Evolutionary conservation across 2,888 invertebrate genomes (phyloP), one percentile per base, ranked within the genome.

Genomic region (Neoascia interrupta): DNA sequence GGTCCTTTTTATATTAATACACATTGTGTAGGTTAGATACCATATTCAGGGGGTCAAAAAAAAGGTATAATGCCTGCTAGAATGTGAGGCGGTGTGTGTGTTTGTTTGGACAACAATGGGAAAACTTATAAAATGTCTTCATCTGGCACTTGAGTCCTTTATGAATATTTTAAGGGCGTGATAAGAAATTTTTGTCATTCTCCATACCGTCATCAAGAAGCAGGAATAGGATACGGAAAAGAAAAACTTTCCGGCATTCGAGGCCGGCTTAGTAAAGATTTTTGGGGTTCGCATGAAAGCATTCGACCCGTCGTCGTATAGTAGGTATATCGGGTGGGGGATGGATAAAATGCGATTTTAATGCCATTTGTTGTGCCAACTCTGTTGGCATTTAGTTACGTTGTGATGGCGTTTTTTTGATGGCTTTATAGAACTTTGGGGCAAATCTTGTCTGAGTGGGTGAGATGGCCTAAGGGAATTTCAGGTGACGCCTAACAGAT

Each of bases 111-210:
- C 45, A 70, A 70, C 53, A 76, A 76, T 60, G 26, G 45, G 26
- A 34, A 54, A 53, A 70, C 70, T 76, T 66, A 54, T 60, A 70
- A 70, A 76, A 76, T 53, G 64, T 70, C 70, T 76, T 76, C 70
- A 76, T 76, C 64, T 70, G 58, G 37, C 53, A 60, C 64, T 64
- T 66, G 60, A 70, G 76, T 76, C 58, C 60, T 64, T 76, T 76
- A 76, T 76, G 76, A 76, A 76, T 76, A 76, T 70, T 70, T 76
- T 54, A 76, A 51, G 64, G 70, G 64, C 47, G 54, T 76, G 70
- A 76, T 76, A 76, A 66, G 70, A 64, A 70, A 76, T 76, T 76
- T 70, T 58, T 64, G 49, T 26, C 49, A 41, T 49, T 69, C 51
- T 60, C 49, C 37, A n/a, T 56, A 18, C 37, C 56, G 56, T 49